These are phyloP conservation scores for Vesta saturnalis DNA, from an alignment of 2,888 invertebrate species.

Conservation along the genomic window DNA sequence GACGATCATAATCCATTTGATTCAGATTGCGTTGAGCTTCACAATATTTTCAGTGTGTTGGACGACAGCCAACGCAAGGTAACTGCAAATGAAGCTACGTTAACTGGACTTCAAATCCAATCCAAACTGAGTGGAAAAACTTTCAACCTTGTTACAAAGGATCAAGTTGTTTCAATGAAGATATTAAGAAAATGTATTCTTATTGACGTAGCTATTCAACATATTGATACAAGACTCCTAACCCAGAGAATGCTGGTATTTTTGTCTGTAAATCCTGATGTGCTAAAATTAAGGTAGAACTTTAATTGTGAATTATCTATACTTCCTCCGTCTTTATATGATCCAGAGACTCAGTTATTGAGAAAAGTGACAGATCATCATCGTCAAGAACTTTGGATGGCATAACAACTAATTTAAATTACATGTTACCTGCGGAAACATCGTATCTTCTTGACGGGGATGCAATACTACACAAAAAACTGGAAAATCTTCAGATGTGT, in stretches of 20 bases:
- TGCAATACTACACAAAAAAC: conserved; percentile 10
- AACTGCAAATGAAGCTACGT: no score
- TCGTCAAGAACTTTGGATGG: conserved; percentile 14
- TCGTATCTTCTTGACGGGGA: conserved; percentile 9
- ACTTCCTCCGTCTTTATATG: conserved; percentile 11
- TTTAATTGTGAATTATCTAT: conserved; percentile 6
- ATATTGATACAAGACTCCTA: not conserved
- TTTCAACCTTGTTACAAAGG: no score
- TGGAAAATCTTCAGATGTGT: no score
- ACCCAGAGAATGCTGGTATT: conserved; percentile 2
- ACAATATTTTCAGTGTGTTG: no score
- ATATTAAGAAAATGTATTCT: no score
- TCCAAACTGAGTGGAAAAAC: no score
- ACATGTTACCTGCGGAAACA: conserved; percentile 13
- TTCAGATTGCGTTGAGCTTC: no score
- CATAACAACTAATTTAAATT: conserved; percentile 13
- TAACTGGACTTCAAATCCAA: no score
- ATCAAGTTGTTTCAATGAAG: not conserved
- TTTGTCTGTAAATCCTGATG: conserved; percentile 4
- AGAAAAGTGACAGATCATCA: conserved; percentile 16
- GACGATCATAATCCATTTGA: no score
- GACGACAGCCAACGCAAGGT: no score
- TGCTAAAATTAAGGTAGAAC: not conserved
- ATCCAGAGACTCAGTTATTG: conserved; percentile 13
- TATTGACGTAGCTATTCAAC: not conserved